Conservation (phyloP, 2,888 invertebrate genomes). For the Noctua janthina region DNA sequence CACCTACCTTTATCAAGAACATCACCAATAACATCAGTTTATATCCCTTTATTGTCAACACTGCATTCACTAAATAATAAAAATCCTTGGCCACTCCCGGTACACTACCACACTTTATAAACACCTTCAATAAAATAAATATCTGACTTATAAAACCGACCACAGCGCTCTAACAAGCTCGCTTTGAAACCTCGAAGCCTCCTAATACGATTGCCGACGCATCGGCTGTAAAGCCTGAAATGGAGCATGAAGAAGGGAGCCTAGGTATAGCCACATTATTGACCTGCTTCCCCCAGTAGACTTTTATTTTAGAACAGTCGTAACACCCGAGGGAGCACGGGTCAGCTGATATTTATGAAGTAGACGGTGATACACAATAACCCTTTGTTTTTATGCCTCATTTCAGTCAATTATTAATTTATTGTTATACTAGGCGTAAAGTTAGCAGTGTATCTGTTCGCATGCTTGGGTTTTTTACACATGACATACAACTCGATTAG, state of each 20-base stretch:
- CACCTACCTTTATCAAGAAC: slow-evolving; percentile 45
- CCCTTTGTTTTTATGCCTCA: slow-evolving; percentile 31
- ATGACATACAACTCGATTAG: background rate
- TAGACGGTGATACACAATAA: slow-evolving; percentile 33
- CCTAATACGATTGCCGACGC: slow-evolving; percentile 55
- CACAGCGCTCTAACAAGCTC: slow-evolving; percentile 18
- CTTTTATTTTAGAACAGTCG: slow-evolving; percentile 52
- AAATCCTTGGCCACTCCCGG: background rate
- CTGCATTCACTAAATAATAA: slow-evolving; percentile 16
- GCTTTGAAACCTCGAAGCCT: slow-evolving; percentile 32
- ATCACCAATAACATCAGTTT: slow-evolving; percentile 51
- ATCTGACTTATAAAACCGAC: slow-evolving; percentile 21
- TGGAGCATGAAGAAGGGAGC: slow-evolving; percentile 59
- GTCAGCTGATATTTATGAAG: slow-evolving; percentile 50
- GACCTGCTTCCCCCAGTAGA: slow-evolving; percentile 22
- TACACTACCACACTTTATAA: slow-evolving; percentile 32
- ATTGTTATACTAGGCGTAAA: slow-evolving; percentile 25
- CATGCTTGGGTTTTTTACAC: slow-evolving; percentile 3
- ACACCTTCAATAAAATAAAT: slow-evolving; percentile 24
- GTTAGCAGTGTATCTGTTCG: background rate
- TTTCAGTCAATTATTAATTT: slow-evolving; percentile 44
- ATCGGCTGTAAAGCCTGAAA: slow-evolving; percentile 55
- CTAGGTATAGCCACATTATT: slow-evolving; percentile 34
- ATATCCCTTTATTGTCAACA: background rate
- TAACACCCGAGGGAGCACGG: slow-evolving; percentile 53